phyloP scores from a whole-genome alignment of 92 coral and sea anemone species.

The Siderastrea siderea region DNA sequence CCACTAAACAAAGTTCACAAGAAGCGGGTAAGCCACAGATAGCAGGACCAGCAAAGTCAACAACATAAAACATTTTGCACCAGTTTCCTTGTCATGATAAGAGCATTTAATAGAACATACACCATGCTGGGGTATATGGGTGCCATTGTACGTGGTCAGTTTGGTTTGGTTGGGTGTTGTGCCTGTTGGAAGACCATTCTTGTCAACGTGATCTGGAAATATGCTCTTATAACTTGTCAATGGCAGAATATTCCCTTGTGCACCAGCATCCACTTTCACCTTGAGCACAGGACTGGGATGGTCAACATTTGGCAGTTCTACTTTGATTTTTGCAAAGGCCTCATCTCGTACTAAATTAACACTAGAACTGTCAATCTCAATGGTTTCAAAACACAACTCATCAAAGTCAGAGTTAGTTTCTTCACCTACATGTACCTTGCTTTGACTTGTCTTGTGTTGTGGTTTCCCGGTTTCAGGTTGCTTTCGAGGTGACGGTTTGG shows the following conservation, averaged over 20 bases:
- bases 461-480: neutral
- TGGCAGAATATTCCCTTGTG: conserved; percentile 58
- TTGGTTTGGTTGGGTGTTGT: conserved; percentile 7
- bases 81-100: conserved; percentile 22
- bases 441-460: conserved; percentile 1
- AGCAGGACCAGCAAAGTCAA: conserved; percentile 50
- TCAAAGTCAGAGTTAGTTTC: neutral
- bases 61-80: conserved; percentile 53
- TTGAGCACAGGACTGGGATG: conserved; percentile 36
- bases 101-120: conserved; percentile 22
- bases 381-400: no score
- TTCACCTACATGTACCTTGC: neutral
- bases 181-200: conserved; percentile 43
- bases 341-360: no score
- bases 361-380: no score
- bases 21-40: conserved; percentile 53
- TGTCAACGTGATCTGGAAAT: conserved; percentile 30
- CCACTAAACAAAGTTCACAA: conserved; percentile 24
- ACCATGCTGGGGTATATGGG: conserved; percentile 42
- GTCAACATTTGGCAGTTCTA: conserved; percentile 4
- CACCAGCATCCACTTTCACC: conserved; percentile 50
- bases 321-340: conserved; percentile 37
- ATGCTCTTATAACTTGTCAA: conserved; percentile 11
- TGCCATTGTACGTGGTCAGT: conserved; percentile 45
- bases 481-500: no score